These are phyloP conservation scores for Cyanocitta stelleri DNA, from an alignment of 2,113 vertebrate genomes.

Conservation along the genomic window DNA sequence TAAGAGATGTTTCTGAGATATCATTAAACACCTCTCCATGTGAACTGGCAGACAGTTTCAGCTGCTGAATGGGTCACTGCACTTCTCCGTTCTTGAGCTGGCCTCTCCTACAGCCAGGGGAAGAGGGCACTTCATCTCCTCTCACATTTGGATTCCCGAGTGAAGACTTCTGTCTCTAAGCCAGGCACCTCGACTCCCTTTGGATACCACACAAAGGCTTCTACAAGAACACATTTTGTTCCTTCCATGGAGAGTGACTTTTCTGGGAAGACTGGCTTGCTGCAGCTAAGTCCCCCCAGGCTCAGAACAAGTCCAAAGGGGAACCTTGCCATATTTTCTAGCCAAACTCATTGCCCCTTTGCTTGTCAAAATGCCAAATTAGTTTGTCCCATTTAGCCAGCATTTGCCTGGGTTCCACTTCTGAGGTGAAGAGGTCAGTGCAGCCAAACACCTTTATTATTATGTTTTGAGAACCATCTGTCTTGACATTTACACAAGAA, in stretches of 20 bases:
- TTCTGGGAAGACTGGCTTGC: not conserved
- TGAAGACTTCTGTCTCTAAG: not conserved
- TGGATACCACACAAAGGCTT: not conserved
- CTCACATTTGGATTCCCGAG: not conserved
- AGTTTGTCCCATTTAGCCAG: not conserved
- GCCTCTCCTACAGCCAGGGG: not conserved
- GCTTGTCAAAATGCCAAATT: not conserved
- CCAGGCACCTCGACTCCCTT: not conserved
- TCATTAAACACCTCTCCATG: not conserved
- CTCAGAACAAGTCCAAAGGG: not conserved
- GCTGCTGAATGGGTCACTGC: not conserved
- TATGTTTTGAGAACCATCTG: not conserved
- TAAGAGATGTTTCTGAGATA: not conserved
- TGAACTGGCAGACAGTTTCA: not conserved
- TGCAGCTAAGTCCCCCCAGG: not conserved
- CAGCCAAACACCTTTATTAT: not conserved
- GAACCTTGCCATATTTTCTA: not conserved
- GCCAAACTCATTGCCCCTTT: not conserved
- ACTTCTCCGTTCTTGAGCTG: not conserved
- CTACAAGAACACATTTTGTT: not conserved
- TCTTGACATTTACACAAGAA: conserved; percentile 38
- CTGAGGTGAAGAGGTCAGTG: not conserved
- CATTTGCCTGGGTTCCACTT: not conserved
- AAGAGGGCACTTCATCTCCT: not conserved
- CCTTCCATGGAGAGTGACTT: not conserved